Percentiles rank a stretch among this genome's conserved stretches.
These are phyloP conservation scores for Sebastes steindachneri DNA, from an alignment of 2,797 vertebrate species.

Conservation along the genomic window DNA sequence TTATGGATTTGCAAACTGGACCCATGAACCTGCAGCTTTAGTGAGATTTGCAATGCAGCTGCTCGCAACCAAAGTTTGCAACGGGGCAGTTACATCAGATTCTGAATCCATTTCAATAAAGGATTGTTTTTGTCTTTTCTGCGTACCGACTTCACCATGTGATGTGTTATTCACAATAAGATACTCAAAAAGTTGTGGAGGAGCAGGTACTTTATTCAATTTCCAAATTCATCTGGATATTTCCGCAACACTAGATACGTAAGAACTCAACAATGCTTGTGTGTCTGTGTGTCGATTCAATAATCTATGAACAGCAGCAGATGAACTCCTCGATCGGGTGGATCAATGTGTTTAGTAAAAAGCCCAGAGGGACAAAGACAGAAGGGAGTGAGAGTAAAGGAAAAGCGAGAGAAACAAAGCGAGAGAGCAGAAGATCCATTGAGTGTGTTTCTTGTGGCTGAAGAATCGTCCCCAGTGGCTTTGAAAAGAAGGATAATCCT, in stretches of 20 bases:
- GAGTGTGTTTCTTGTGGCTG: constrained; percentile 81
- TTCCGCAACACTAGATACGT: background rate
- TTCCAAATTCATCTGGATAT: background rate
- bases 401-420: constrained; percentile 69
- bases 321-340: constrained; percentile 77
- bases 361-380: constrained; percentile 76
- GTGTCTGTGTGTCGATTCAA: constrained; percentile 34
- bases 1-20: background rate
- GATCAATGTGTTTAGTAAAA: constrained; percentile 83
- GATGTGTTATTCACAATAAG: background rate
- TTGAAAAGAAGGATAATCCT: constrained; percentile 85
- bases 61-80: background rate
- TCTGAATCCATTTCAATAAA: background rate
- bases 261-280: constrained; percentile 2
- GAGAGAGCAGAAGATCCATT: constrained; percentile 78
- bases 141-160: background rate
- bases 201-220: background rate
- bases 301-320: constrained; percentile 72
- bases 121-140: background rate
- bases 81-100: background rate
- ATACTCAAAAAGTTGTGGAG: background rate
- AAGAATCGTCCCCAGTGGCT: constrained; percentile 78
- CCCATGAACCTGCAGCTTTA: background rate
- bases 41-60: background rate
- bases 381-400: constrained; percentile 69